Evolutionary conservation across 2,797 vertebrate genomes (phyloP).

Genomic region (Spea hammondii): DNA sequence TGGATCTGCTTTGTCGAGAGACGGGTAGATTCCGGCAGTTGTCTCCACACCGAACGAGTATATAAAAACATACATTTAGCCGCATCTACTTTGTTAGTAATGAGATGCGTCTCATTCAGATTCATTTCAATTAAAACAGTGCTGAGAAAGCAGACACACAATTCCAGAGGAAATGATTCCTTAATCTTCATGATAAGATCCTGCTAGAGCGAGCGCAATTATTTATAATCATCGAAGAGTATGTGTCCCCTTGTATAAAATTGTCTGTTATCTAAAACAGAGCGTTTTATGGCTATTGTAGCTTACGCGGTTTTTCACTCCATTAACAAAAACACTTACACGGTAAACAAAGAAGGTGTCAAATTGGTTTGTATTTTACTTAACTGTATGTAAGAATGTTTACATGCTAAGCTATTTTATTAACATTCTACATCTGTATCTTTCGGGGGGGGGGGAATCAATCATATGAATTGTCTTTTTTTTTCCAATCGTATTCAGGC

Average conservation of each 20-base stretch:
- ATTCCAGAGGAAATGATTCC: slow-evolving; percentile 78
- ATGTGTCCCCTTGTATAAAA: slow-evolving; percentile 74
- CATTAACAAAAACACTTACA: slow-evolving; percentile 75
- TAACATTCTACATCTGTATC: neutral
- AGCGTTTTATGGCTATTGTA: slow-evolving; percentile 71
- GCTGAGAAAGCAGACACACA: slow-evolving; percentile 79
- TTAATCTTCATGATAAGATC: slow-evolving; percentile 78
- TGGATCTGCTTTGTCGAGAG: neutral
- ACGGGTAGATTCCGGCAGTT: slow-evolving; percentile 5
- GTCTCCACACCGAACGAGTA: slow-evolving; percentile 18
- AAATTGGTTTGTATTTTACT: slow-evolving; percentile 70
- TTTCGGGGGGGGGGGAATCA: no score
- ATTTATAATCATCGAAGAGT: slow-evolving; percentile 81
- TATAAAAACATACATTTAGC: slow-evolving; percentile 74
- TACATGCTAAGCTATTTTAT: no score
- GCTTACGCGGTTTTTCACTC: slow-evolving; percentile 71
- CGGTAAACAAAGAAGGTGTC: slow-evolving; percentile 73
- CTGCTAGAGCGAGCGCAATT: slow-evolving; percentile 78
- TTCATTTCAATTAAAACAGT: slow-evolving; percentile 79
- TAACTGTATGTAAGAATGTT: slow-evolving; percentile 67
- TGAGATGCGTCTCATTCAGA: slow-evolving; percentile 82
- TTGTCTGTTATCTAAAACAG: slow-evolving; percentile 64
- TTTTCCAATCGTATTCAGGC: no score
- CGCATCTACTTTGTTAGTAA: slow-evolving; percentile 79
- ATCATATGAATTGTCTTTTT: no score